Percentiles rank a stretch among this genome's conserved stretches.
phyloP scores from a whole-genome alignment of 2,113 vertebrate genomes.

The Megaceryle maxima region DNA sequence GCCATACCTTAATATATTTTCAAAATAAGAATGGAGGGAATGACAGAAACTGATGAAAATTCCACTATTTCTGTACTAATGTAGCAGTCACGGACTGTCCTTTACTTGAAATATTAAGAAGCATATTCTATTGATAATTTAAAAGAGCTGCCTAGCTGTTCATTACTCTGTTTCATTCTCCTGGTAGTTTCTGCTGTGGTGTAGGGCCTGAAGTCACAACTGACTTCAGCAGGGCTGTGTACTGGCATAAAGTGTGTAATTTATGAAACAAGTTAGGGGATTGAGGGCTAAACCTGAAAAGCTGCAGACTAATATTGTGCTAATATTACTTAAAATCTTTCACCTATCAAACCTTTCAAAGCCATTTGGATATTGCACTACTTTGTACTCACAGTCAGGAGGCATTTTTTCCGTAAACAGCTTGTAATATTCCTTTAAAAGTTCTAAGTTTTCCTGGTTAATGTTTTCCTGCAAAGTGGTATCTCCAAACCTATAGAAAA shows the following conservation, averaged over 20 bases:
- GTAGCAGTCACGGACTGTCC: background rate
- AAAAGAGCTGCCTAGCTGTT: background rate
- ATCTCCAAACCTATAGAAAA: conserved; percentile 89
- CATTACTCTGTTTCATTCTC: background rate
- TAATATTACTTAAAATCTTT: background rate
- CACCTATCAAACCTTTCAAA: background rate
- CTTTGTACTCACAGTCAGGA: conserved; percentile 87
- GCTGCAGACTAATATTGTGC: background rate
- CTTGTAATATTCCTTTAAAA: conserved; percentile 91
- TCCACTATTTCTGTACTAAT: background rate
- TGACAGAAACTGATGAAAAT: background rate
- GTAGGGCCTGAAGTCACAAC: background rate
- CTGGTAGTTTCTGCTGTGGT: background rate
- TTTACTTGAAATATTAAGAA: background rate
- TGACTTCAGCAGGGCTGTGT: background rate
- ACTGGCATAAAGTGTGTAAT: background rate
- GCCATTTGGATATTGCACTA: background rate
- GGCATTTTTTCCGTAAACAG: conserved; percentile 90
- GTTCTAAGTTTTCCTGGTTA: conserved; percentile 95
- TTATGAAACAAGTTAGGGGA: background rate
- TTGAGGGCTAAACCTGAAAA: background rate
- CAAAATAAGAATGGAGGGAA: background rate
- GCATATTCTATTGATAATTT: background rate
- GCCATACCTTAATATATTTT: background rate
- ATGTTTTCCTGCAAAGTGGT: conserved; percentile 95